phyloP scores from a whole-genome alignment of 2,797 vertebrate genomes.

The Eulemur rubriventer region DNA sequence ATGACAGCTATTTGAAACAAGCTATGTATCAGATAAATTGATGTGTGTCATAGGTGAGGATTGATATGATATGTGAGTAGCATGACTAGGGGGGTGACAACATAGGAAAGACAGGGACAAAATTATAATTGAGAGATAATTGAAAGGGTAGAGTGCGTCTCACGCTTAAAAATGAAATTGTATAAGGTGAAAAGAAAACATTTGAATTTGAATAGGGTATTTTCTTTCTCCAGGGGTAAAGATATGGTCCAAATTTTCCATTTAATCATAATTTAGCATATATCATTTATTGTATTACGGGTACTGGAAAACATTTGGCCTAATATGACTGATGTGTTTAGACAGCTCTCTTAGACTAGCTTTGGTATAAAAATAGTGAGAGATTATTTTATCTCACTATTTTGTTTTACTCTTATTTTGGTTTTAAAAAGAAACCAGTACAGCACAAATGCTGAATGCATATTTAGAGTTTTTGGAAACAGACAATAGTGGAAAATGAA shows the following conservation, averaged over 20 bases:
- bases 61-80: accelerated
- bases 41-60: background rate
- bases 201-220: background rate
- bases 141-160: too few relatives aligned
- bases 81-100: accelerated
- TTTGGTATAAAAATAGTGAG: slow-evolving; percentile 1
- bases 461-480: slow-evolving; percentile 51
- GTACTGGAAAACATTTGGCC: background rate
- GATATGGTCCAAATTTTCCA: background rate
- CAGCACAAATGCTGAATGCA: background rate
- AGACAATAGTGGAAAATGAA: slow-evolving; percentile 69
- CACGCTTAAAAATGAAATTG: background rate
- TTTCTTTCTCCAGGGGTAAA: background rate
- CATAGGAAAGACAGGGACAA: accelerated
- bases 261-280: background rate
- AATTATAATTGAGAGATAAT: background rate
- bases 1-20: background rate
- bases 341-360: background rate
- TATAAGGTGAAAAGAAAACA: background rate
- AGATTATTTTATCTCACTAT: slow-evolving; percentile 1
- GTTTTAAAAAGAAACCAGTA: slow-evolving; percentile 16
- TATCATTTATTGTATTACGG: background rate
- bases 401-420: slow-evolving; percentile 48
- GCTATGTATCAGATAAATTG: background rate
- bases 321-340: background rate